Percentiles rank a stretch among this genome's conserved stretches.
These are phyloP conservation scores for Agrochola lota DNA, from an alignment of 2,888 invertebrate genomes.

Conservation along the genomic window DNA sequence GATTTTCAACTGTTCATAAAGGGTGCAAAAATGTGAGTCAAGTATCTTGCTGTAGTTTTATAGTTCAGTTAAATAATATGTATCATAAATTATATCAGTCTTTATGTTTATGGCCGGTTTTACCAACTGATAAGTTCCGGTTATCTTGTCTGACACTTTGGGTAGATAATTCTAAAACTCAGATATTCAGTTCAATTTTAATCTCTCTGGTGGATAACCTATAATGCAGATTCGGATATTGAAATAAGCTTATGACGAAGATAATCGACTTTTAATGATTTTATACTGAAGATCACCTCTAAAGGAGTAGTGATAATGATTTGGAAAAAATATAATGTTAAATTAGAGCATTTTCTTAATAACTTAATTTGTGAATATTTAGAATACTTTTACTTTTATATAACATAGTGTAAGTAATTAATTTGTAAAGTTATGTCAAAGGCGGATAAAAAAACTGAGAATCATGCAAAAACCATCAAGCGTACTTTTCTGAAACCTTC, in stretches of 20 bases:
- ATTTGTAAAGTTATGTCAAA: too few relatives aligned
- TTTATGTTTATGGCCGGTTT: not conserved
- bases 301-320: too few relatives aligned
- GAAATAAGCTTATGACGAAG: not conserved
- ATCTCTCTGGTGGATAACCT: not conserved
- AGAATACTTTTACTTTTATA: too few relatives aligned
- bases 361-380: too few relatives aligned
- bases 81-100: not conserved
- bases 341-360: too few relatives aligned
- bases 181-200: not conserved
- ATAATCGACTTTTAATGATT: too few relatives aligned
- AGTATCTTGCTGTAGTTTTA: not conserved
- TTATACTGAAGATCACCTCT: too few relatives aligned
- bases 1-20: not conserved
- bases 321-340: too few relatives aligned
- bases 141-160: not conserved
- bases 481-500: too few relatives aligned
- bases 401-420: too few relatives aligned
- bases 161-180: not conserved
- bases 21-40: not conserved
- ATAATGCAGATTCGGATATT: not conserved
- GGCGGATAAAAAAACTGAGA: too few relatives aligned
- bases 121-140: not conserved
- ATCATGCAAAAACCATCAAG: too few relatives aligned
- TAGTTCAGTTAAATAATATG: not conserved